Evolutionary conservation across 2,888 invertebrate genomes (phyloP), one percentile per base, ranked within the genome.

Genomic region (Apantesis nais): DNA sequence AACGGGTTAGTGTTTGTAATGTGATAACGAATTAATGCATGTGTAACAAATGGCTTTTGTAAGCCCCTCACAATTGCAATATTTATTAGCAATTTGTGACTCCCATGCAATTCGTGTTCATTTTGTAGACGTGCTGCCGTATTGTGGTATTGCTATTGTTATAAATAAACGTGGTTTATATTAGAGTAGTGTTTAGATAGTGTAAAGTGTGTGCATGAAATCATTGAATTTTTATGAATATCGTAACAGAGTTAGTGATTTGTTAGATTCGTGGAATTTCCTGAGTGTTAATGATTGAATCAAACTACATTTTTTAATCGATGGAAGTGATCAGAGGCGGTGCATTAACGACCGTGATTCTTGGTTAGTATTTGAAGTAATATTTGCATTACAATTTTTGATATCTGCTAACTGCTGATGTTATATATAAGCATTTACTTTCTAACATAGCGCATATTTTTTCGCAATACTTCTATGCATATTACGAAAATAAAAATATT

Each of bases 251-350:
- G 75, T 78, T 77, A 83, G 85, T 90, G 83, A 83, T 81, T 89
- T 89, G 87, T 91, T 87, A 84, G 93, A 94, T 94, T 93, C 93
- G 93, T 94, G 94, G 94, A 94, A 93, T 90, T 94, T 93, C 93
- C 92, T 92, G 83, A 73, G 91, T 92, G 89, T 92, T 83, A 75
- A 91, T 91, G 89, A 81, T 84, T 83, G 86, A 90, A 88, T 86
- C 83, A 92, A 92, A 86, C 93, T 93, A 93, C 86, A 73, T 85
- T 87, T 90, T 87, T 16, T 58, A 16, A 82, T 91, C 89, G 82
- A 91, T 89, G 88, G 85, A 88, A 85, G 93, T 94, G 93, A 90
- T 88, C 83, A 85, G 88, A 91, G 92, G 93, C 93, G 88, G 94
- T 95, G 94, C 94, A 91, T 87, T 92, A 90, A 87, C 89, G 89